Evolutionary conservation across 1,140 invertebrate species (phyloP).

Genomic region (Philopotamus ludificatus): DNA sequence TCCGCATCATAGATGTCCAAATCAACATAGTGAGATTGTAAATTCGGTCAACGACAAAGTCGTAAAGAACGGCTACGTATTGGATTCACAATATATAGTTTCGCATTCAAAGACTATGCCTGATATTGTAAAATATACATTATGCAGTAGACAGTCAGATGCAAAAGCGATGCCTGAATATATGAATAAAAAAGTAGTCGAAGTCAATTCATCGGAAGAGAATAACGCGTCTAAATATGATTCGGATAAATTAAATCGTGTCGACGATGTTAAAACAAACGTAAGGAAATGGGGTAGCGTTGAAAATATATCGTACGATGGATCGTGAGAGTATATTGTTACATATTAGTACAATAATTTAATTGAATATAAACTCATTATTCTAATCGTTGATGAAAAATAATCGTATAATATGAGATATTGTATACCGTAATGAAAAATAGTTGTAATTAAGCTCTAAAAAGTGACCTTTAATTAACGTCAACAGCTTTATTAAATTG

Average conservation of each 20-base stretch:
- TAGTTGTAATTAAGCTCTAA: too few relatives aligned
- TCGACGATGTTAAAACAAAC: not conserved
- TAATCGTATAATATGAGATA: too few relatives aligned
- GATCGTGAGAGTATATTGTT: slow-evolving; percentile 7
- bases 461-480: too few relatives aligned
- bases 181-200: not conserved
- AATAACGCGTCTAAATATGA: slow-evolving; percentile 5
- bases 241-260: not conserved
- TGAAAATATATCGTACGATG: slow-evolving; percentile 27
- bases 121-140: slow-evolving; percentile 36
- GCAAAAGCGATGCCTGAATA: not conserved
- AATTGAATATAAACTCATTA: too few relatives aligned
- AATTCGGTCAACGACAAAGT: not conserved
- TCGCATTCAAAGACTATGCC: slow-evolving; percentile 37
- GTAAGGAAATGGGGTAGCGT: slow-evolving; percentile 38
- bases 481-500: too few relatives aligned
- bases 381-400: too few relatives aligned
- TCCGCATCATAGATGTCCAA: slow-evolving; percentile 35
- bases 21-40: slow-evolving; percentile 5
- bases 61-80: not conserved
- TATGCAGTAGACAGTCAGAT: slow-evolving; percentile 10
- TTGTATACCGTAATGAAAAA: too few relatives aligned
- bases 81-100: slow-evolving; percentile 4
- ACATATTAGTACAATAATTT: too few relatives aligned
- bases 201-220: not conserved